These are phyloP conservation scores for Aviceda subcristata DNA, from an alignment of 2,113 vertebrate genomes.

Conservation along the genomic window DNA sequence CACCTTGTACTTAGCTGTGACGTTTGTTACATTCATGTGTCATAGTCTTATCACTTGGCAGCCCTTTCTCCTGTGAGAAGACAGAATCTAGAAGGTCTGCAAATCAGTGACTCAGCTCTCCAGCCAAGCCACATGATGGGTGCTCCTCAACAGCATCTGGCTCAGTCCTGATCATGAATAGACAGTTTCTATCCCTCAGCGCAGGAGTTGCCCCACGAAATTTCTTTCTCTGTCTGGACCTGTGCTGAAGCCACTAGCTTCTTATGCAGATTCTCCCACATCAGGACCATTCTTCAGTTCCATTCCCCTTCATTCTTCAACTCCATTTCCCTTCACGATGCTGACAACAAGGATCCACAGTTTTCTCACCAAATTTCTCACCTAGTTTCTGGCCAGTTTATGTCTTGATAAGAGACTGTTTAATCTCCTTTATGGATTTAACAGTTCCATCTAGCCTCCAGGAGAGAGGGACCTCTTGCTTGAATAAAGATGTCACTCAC, in stretches of 20 bases:
- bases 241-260: not conserved
- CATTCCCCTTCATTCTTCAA: not conserved
- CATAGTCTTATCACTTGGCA: not conserved
- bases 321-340: not conserved
- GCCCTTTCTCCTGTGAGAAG: not conserved
- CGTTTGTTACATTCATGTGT: not conserved
- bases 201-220: rapidly evolving
- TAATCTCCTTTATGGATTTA: not conserved
- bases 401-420: not conserved
- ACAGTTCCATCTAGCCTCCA: not conserved
- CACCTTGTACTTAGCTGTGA: not conserved
- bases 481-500: not conserved
- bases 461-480: not conserved
- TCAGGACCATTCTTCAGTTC: not conserved
- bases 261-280: not conserved
- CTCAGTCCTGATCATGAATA: not conserved
- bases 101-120: not conserved
- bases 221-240: not conserved
- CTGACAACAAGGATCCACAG: not conserved
- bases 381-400: not conserved
- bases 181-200: not conserved
- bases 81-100: not conserved
- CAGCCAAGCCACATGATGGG: not conserved
- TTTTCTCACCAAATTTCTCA: not conserved
- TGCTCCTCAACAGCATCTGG: not conserved